Base-by-base conservation (phyloP, 2,888 invertebrate species). In the Dorcus parallelipipedus region DNA sequence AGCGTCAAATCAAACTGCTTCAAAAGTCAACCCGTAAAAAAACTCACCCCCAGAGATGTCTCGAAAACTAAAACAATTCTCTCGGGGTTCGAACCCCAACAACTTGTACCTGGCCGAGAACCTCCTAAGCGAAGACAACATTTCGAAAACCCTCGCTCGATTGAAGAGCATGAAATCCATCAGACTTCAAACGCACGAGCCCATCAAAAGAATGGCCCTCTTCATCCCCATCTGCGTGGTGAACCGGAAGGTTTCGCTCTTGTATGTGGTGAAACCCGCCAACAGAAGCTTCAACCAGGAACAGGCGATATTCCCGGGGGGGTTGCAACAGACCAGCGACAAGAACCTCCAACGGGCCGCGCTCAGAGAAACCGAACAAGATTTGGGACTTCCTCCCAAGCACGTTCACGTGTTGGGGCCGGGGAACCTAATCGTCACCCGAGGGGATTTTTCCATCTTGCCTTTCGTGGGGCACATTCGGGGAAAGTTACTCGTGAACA, bases 361-460 rank as follows among this genome's bases (percentile, higher is more conserved):
- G 0, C 68, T 94, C 2, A 81, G 95, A 52, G 94, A 94, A 80
- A 90, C 93, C 0, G 82, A 88, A 70, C 94, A 95, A 76, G 94
- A 95, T 78, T 82, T 95, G 41, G 91, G 92, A 0, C 80, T 96
- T 14, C 69, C 80, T 0, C 75, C 78, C 5, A 71, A 81, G 0
- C 79, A 81, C 45, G 78, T 93, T 0, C 83, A 88, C 38, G 71
- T 93, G 9, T 93, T 92, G 92, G 87, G 59, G 0, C 76, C 78
- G 52, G 83, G 82, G 0, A 79, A 78, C 59, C 64, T 81, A 26
- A 76, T 86, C 3, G 74, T 74, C 6, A 82, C 83, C 0, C 81
- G 82, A 0, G 23, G 51, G 9, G 78, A 84, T 61, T 78, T 86
- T 38, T 78, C 84, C 56, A 87, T 93, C 23, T 83, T 87, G 62